A percentile compares a stretch with the other conserved stretches of the same genome.
phyloP scores from a whole-genome alignment of 2,888 invertebrate genomes.

The Papilio protenor region DNA sequence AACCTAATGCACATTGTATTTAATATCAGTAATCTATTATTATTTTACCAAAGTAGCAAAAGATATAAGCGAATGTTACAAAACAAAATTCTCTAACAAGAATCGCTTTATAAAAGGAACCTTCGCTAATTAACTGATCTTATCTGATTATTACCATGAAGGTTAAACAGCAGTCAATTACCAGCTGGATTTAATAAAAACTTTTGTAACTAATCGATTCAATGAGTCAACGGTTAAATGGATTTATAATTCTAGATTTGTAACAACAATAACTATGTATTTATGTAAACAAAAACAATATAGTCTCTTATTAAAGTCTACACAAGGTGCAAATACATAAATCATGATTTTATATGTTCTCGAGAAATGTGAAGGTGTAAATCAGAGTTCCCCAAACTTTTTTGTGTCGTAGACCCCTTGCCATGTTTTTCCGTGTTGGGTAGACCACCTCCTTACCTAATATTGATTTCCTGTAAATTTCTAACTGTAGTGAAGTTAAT shows the following conservation, averaged over 20 bases:
- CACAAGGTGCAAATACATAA: not conserved
- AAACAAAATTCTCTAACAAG: slow-evolving; percentile 23
- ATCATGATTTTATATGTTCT: not conserved
- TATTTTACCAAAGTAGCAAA: not conserved
- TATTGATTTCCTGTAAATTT: too few relatives aligned
- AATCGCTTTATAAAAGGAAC: slow-evolving; percentile 36
- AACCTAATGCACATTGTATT: too few relatives aligned
- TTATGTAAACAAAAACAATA: slow-evolving; percentile 17
- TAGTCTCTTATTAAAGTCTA: not conserved
- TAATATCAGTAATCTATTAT: not conserved
- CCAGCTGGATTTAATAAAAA: slow-evolving; percentile 27
- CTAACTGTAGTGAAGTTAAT: too few relatives aligned
- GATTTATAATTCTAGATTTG: slow-evolving; percentile 4
- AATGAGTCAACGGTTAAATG: slow-evolving; percentile 25
- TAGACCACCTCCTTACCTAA: too few relatives aligned
- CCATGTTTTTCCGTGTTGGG: too few relatives aligned
- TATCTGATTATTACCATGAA: slow-evolving; percentile 39
- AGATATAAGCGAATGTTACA: slow-evolving; percentile 1
- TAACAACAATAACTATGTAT: slow-evolving; percentile 7
- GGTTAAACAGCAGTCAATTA: slow-evolving; percentile 34
- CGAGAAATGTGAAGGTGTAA: not conserved
- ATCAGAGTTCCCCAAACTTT: not conserved
- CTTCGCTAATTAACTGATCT: slow-evolving; percentile 38
- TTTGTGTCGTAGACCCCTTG: too few relatives aligned
- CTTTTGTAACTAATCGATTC: slow-evolving; percentile 29